phyloP scores from a whole-genome alignment of 1,140 invertebrate species.

The Atopsyche davidsoni region DNA sequence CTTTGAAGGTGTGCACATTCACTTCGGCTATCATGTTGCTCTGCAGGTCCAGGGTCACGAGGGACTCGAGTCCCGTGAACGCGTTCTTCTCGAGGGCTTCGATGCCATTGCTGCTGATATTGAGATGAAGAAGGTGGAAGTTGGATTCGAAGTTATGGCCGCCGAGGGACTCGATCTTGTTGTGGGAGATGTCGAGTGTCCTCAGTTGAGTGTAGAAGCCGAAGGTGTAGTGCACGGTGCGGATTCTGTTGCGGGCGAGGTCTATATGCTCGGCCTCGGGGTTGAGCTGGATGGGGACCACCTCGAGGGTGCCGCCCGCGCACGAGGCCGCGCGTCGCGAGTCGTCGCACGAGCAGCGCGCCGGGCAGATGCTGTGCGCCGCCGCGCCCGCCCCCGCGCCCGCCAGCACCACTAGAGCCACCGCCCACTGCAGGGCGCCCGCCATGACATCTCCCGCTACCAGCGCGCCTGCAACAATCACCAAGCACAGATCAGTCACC shows the following conservation, averaged over 20 bases:
- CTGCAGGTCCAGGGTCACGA: conserved; percentile 65
- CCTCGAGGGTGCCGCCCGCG: conserved; percentile 67
- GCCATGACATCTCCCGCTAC: conserved; percentile 43
- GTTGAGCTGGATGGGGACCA: conserved; percentile 82
- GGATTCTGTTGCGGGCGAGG: conserved; percentile 67
- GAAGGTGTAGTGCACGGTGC: conserved; percentile 64
- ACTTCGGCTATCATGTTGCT: conserved; percentile 71
- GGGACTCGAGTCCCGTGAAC: conserved; percentile 64
- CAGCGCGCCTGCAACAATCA: conserved; percentile 27
- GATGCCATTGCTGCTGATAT: conserved; percentile 70
- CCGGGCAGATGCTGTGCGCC: conserved; percentile 65
- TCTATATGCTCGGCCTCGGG: conserved; percentile 73
- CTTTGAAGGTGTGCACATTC: conserved; percentile 62
- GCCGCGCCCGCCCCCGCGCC: conserved; percentile 34
- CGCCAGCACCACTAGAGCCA: conserved; percentile 35
- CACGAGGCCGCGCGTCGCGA: conserved; percentile 66
- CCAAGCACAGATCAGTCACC: neutral
- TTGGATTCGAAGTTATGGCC: conserved; percentile 74
- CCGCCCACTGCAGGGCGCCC: conserved; percentile 43
- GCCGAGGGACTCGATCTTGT: conserved; percentile 70
- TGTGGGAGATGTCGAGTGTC: conserved; percentile 72
- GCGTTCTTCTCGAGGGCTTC: conserved; percentile 64
- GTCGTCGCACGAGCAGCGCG: conserved; percentile 75
- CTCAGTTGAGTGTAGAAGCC: conserved; percentile 73
- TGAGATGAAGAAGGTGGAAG: conserved; percentile 60